A percentile compares a stretch with the other conserved stretches of the same genome.
These are phyloP conservation scores for Hypanus sabinus DNA, from an alignment of 2,113 vertebrate genomes.

Conservation along the genomic window DNA sequence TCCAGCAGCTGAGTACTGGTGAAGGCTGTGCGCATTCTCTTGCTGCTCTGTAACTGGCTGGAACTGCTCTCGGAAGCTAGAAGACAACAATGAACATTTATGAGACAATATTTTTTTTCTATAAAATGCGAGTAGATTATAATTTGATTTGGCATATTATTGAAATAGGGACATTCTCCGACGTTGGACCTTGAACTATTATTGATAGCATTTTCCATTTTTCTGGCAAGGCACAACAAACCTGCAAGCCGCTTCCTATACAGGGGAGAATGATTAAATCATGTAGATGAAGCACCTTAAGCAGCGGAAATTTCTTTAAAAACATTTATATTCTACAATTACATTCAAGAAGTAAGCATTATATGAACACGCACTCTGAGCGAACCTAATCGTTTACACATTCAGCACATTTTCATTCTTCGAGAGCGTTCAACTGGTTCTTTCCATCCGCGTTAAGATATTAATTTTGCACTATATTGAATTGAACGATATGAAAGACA, in stretches of 20 bases:
- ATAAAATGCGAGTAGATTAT: not conserved
- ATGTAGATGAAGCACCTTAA: not conserved
- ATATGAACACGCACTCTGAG: not conserved
- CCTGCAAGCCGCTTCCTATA: not conserved
- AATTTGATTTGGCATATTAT: not conserved
- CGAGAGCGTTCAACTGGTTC: not conserved
- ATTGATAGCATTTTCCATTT: not conserved
- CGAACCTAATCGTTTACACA: not conserved
- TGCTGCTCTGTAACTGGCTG: constrained; percentile 88
- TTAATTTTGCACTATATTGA: not conserved
- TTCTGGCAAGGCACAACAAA: not conserved
- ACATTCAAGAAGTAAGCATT: not conserved
- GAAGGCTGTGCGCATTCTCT: constrained; percentile 97
- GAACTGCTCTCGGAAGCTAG: constrained; percentile 69
- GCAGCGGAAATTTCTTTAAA: not conserved
- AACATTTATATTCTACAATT: not conserved
- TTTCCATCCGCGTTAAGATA: not conserved
- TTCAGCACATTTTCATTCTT: not conserved
- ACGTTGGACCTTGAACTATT: not conserved
- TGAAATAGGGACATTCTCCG: not conserved
- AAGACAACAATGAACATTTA: not conserved
- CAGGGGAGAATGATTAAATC: too few relatives aligned
- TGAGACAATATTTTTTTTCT: not conserved
- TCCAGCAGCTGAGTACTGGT: constrained; percentile 97
- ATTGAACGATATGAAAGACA: not conserved